A percentile compares a stretch with the other conserved stretches of the same genome.
Evolutionary conservation across 2,888 invertebrate species (phyloP).

Genomic region (Drosophila flavopinicola): DNA sequence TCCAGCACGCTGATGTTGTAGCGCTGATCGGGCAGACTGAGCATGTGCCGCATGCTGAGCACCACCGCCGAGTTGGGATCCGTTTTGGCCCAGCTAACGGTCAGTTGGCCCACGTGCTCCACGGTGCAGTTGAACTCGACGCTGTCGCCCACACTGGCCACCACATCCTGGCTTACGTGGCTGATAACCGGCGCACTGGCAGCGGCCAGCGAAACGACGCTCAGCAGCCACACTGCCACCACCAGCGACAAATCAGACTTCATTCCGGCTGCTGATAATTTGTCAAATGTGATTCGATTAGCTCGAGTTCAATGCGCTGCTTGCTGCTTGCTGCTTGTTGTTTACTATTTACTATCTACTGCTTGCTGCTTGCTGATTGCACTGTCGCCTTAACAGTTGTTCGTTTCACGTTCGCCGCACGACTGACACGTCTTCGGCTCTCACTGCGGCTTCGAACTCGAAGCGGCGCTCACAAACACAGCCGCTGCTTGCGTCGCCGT

Average conservation of each 20-base stretch:
- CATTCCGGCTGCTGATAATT: slow-evolving; percentile 43
- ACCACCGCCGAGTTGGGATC: slow-evolving; percentile 76
- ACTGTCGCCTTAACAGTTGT: slow-evolving; percentile 20
- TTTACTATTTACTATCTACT: too few relatives aligned
- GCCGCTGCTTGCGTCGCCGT: slow-evolving; percentile 16
- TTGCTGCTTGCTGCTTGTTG: slow-evolving; percentile 3
- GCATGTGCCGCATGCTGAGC: slow-evolving; percentile 80
- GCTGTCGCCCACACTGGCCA: slow-evolving; percentile 81
- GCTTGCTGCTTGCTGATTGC: slow-evolving; percentile 4
- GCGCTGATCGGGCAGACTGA: slow-evolving; percentile 81
- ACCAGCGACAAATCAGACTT: slow-evolving; percentile 9
- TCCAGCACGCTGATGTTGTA: slow-evolving; percentile 77
- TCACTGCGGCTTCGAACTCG: slow-evolving; percentile 31
- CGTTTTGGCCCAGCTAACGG: slow-evolving; percentile 83
- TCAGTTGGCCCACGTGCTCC: slow-evolving; percentile 78
- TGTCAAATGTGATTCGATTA: slow-evolving; percentile 28
- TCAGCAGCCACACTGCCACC: slow-evolving; percentile 25
- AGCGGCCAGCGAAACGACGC: slow-evolving; percentile 16
- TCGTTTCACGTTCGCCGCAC: slow-evolving; percentile 55
- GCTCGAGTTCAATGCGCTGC: slow-evolving; percentile 58
- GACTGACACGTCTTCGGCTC: slow-evolving; percentile 55
- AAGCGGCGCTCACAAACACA: slow-evolving; percentile 50
- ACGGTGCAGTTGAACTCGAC: slow-evolving; percentile 83
- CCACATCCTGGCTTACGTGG: slow-evolving; percentile 79
- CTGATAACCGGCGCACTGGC: slow-evolving; percentile 74